Percentiles rank a stretch among this genome's conserved stretches.
These are phyloP conservation scores for Meleagris gallopavo DNA, from an alignment of 2,113 vertebrate genomes.

Conservation along the genomic window DNA sequence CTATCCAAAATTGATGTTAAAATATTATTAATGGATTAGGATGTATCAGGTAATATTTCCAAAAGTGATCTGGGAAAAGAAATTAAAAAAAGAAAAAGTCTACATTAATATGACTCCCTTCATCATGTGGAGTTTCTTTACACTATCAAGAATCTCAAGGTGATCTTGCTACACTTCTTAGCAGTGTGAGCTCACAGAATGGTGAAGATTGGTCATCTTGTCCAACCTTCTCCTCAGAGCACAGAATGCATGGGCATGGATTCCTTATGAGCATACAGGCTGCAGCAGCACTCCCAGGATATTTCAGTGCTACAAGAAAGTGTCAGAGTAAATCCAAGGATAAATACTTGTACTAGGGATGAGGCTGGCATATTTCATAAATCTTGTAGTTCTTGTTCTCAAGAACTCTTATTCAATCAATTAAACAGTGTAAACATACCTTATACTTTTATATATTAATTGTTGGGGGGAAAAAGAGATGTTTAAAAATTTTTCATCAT, in stretches of 20 bases:
- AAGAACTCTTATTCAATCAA: not conserved
- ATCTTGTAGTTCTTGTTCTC: rapidly evolving
- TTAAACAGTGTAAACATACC: not conserved
- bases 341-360: not conserved
- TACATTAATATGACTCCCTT: not conserved
- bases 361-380: not conserved
- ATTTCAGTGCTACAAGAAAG: not conserved
- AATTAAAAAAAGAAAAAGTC: rapidly evolving
- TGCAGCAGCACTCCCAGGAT: not conserved
- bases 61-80: not conserved
- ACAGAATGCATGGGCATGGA: rapidly evolving
- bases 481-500: not conserved
- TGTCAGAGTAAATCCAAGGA: not conserved
- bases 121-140: not conserved
- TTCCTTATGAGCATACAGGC: too few relatives aligned
- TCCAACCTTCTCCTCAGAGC: not conserved
- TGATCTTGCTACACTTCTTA: not conserved
- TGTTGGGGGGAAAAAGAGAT: not conserved
- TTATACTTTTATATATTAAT: not conserved
- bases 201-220: not conserved
- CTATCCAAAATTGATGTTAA: not conserved
- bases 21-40: not conserved
- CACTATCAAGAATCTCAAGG: not conserved
- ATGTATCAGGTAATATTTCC: rapidly evolving
- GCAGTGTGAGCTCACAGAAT: rapidly evolving